Base-by-base conservation (phyloP, 2,797 vertebrate species). In the Gastrophryne carolinensis region DNA sequence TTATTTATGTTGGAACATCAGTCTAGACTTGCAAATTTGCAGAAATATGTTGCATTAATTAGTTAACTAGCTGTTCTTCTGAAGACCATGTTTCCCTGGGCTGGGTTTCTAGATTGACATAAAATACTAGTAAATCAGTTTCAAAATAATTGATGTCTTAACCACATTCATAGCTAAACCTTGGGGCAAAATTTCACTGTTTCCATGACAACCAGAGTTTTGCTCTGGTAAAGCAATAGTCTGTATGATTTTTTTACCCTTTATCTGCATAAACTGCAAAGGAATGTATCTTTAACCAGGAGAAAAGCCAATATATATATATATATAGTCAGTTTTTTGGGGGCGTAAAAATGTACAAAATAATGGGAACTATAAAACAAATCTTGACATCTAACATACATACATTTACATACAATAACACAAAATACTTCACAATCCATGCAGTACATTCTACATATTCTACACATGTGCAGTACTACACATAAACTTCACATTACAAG, bases 201-300 rank as follows among this genome's bases (percentile, higher is more conserved):
- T 78, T 72, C 75, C 60, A 71, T 78, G 60, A 78, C 75, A 72
- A 78, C 67, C 12, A 29, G 30, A 65, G 37, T 65, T 67, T 50
- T 71, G 21, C 52, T 71, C 49, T 60, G 67, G 37, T 72, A 78
- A 78, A 44, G 41, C 74, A 35, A n/a, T 71, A 50, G 50, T 58
- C 50, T 64, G 61, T n/a, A n/a, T n/a, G n/a, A n/a, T n/a, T n/a
- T n/a, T n/a, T n/a, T n/a, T n/a, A n/a, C n/a, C n/a, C n/a, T n/a
- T n/a, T n/a, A n/a, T n/a, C n/a, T n/a, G n/a, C n/a, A n/a, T n/a
- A 64, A 57, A 63, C 57, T 35, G 34, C 27, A 63, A 30, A 29
- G 30, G 30, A 71, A 54, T 49, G 21, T 32, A 27, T 56, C 7
- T 64, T 63, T 64, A 58, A 49, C 35, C 66, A 77, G 34, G 62